Conservation (phyloP, 2,113 vertebrate genomes). For the Ictalurus furcatus region DNA sequence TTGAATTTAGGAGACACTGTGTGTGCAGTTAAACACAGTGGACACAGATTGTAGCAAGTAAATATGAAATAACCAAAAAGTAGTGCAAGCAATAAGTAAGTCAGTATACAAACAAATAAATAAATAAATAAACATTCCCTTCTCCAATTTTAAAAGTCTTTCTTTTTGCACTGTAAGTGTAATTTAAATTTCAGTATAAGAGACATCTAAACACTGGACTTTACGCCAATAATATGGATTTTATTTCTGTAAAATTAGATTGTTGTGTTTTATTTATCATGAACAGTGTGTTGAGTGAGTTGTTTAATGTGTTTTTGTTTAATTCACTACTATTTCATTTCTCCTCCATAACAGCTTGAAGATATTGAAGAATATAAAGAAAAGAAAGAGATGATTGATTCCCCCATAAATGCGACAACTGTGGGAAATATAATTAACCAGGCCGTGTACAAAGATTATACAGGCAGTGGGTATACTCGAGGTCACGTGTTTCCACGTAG, state of each 20-base stretch:
- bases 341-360: slow-evolving; percentile 3
- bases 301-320: neutral
- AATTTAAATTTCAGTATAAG: no score
- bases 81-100: no score
- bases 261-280: neutral
- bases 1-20: neutral
- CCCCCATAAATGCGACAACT: no score
- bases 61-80: neutral
- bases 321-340: neutral
- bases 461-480: neutral
- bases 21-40: no score
- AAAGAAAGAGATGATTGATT: neutral
- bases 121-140: no score
- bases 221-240: neutral
- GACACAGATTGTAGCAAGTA: neutral
- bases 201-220: no score
- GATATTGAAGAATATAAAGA: neutral
- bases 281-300: neutral
- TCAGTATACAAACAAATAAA: no score
- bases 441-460: neutral
- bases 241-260: neutral
- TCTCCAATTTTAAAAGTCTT: no score
- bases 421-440: neutral
- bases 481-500: neutral
- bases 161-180: neutral